Percentiles rank a stretch among this genome's conserved stretches.
Evolutionary conservation across 2,888 invertebrate species (phyloP).

Genomic region (Phengaris alcon): DNA sequence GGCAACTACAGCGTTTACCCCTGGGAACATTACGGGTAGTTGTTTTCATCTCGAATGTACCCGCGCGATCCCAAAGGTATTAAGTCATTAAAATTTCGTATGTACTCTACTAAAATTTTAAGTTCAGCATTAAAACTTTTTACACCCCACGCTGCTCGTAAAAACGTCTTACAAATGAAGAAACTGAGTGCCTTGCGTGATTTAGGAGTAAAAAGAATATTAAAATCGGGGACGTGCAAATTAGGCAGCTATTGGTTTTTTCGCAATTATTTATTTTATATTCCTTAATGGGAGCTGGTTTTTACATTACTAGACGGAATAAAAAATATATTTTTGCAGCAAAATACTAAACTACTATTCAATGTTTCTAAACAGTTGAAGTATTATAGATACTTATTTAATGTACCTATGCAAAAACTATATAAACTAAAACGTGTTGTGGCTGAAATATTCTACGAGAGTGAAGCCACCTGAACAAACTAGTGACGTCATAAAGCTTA

Average conservation of each 20-base stretch:
- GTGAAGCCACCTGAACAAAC: not conserved
- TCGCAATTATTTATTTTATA: conserved; percentile 13
- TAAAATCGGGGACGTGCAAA: conserved; percentile 12
- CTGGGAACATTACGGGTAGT: not conserved
- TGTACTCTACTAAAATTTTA: conserved; percentile 21
- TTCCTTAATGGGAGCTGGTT: not conserved
- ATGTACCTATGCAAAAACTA: too few relatives aligned
- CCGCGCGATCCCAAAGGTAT: conserved; percentile 11
- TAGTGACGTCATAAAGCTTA: not conserved
- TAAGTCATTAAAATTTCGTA: conserved; percentile 22
- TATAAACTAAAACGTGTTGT: too few relatives aligned
- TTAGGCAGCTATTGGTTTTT: conserved; percentile 7
- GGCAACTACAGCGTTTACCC: not conserved
- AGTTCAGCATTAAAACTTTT: conserved; percentile 26
- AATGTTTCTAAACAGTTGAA: too few relatives aligned
- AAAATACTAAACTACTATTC: too few relatives aligned
- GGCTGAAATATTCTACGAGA: too few relatives aligned
- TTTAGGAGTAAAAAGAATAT: conserved; percentile 12
- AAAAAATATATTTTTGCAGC: too few relatives aligned
- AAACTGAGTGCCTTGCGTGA: conserved; percentile 7
- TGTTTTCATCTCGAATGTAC: conserved; percentile 1
- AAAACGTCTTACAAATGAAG: conserved; percentile 26
- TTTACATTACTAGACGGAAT: too few relatives aligned
- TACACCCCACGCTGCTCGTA: conserved; percentile 19
- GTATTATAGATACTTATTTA: too few relatives aligned